Evolutionary conservation across 2,113 vertebrate genomes (phyloP).

Genomic region (Mungos mungo): DNA sequence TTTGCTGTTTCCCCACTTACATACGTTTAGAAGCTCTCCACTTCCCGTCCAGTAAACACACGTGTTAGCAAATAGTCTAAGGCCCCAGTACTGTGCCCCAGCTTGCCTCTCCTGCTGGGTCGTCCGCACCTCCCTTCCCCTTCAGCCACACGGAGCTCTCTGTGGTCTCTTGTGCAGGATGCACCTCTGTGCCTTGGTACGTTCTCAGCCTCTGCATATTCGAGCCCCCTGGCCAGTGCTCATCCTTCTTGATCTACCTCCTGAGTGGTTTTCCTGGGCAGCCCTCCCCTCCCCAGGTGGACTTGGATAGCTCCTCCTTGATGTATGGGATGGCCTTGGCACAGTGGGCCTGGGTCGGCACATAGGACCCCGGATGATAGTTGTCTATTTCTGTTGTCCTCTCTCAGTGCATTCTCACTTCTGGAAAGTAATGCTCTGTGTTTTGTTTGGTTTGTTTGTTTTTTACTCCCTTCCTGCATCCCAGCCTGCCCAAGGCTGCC

Average conservation of each 20-base stretch:
- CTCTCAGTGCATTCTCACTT: neutral
- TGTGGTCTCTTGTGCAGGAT: neutral
- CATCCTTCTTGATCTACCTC: neutral
- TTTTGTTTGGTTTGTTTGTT: neutral
- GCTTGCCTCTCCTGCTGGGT: neutral
- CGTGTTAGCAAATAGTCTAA: neutral
- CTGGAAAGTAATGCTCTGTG: neutral
- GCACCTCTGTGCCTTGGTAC: neutral
- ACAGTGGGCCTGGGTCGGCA: neutral
- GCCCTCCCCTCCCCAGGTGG: neutral
- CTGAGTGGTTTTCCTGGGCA: neutral
- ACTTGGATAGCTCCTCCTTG: neutral
- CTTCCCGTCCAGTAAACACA: neutral
- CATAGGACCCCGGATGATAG: fast-evolving
- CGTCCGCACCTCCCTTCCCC: neutral
- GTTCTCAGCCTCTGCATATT: neutral
- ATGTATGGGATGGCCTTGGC: neutral
- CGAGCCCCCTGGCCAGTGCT: neutral
- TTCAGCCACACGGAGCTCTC: neutral
- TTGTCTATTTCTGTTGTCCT: neutral
- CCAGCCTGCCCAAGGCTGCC: fast-evolving
- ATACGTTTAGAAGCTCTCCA: neutral
- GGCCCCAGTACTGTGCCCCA: neutral
- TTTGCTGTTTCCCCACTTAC: neutral
- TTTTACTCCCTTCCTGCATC: neutral